Evolutionary conservation across 2,888 invertebrate species (phyloP), one percentile per base, ranked within the genome.

Genomic region (Pterostichus niger): DNA sequence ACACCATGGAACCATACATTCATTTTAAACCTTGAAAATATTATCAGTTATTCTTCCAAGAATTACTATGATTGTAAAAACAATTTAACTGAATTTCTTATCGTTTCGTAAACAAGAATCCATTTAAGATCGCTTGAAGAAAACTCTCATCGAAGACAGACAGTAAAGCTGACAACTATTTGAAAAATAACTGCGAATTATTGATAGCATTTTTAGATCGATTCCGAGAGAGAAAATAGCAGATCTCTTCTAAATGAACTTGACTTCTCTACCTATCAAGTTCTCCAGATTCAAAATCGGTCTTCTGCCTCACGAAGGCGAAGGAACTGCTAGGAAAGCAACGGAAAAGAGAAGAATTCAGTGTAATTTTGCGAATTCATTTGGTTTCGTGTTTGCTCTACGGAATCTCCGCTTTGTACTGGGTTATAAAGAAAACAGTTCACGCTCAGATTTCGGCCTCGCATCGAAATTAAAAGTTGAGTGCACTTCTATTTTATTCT

Each of bases 1-100:
- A 94, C 93, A 93, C 93, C 93, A 93, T 93, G 93, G 93, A 91
- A 93, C 93, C 93, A 85, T 31, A 59, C 31, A 59, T 59, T 59
- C n/a, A 59, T 1, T 6, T 11, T 31, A 10, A 9, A 49, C 49
- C 9, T 11, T 10, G 6, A 40, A 40, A 40, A 40, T 24, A 24
- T 3, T 24, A 24, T 24, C 24, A 24, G 3, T 24, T 3, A 24
- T 24, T 24, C 24, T 24, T 24, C 24, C 24, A 3, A 24, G 40
- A 40, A 9, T 40, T 40, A 40, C 24, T 24, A 24, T 1, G 3
- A 40, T 40, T 40, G 6, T 6, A 40, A 40, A 40, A 40, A 40
- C 40, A 40, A 40, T 40, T 40, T 40, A 40, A 40, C 9, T 9
- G 1, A 40, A 40, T 7, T 49, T 13, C 49, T 49, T 49, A 49